A percentile compares a stretch with the other conserved stretches of the same genome.
Conservation (phyloP, 2,113 vertebrate species). For the Haliaeetus leucogaster region DNA sequence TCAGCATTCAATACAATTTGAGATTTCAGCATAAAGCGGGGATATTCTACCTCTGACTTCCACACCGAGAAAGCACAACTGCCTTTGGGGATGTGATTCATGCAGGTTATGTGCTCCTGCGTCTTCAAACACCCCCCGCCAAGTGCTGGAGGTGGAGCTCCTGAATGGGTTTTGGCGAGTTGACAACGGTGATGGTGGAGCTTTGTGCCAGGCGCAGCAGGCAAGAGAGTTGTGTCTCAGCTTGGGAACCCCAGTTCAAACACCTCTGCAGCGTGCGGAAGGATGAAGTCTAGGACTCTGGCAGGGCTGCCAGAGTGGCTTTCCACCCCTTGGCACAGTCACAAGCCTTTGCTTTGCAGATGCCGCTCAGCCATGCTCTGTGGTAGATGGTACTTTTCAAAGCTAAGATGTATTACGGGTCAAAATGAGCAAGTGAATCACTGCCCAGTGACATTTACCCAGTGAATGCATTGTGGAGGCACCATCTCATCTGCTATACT, state of each 20-base stretch:
- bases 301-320: neutral
- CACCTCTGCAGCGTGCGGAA: neutral
- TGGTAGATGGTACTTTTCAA: neutral
- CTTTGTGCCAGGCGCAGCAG: neutral
- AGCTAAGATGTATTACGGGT: slow-evolving; percentile 1
- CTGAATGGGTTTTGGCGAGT: neutral
- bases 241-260: neutral
- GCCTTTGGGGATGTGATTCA: neutral
- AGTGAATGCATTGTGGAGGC: neutral
- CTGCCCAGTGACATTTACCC: slow-evolving; percentile 28
- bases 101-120: neutral
- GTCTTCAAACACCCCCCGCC: neutral
- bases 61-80: neutral
- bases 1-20: neutral
- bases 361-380: neutral
- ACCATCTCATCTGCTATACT: slow-evolving; percentile 15
- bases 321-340: neutral
- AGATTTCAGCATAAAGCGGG: neutral
- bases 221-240: neutral
- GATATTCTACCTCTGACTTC: neutral
- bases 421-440: slow-evolving; percentile 14
- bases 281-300: neutral
- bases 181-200: neutral
- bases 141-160: neutral
- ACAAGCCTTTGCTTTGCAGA: neutral